These are phyloP conservation scores for Pteropus alecto DNA, from an alignment of 2,113 vertebrate genomes.

Conservation along the genomic window DNA sequence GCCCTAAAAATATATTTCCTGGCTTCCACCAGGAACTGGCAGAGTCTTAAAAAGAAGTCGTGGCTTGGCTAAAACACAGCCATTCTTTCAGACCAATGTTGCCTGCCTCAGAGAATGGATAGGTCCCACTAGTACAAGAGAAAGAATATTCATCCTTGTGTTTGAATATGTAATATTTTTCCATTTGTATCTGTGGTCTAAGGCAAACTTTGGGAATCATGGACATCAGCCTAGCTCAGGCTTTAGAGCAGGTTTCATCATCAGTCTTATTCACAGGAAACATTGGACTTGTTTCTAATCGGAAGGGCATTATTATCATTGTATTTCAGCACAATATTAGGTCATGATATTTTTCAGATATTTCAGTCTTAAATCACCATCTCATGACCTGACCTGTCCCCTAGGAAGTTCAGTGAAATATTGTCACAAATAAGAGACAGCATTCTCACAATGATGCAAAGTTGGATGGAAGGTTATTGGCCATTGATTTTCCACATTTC, in stretches of 20 bases:
- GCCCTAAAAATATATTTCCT: conserved; percentile 61
- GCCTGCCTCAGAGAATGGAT: neutral
- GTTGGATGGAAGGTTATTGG: neutral
- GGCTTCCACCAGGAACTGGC: conserved; percentile 65
- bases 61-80: conserved; percentile 52
- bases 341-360: neutral
- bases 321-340: neutral
- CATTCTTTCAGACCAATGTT: conserved; percentile 34
- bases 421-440: neutral
- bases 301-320: neutral
- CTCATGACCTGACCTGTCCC: neutral
- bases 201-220: neutral
- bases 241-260: neutral
- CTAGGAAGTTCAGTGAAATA: neutral
- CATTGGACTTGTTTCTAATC: neutral
- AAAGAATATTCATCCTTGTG: neutral
- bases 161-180: conserved; percentile 34
- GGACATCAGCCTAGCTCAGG: neutral
- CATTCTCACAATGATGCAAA: neutral
- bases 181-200: neutral
- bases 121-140: neutral
- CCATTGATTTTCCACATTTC: neutral
- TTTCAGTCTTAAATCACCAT: neutral
- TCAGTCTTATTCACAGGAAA: neutral
- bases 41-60: conserved; percentile 18